phyloP scores from a whole-genome alignment of 2,113 vertebrate species.

The Rhodinocichla rosea region DNA sequence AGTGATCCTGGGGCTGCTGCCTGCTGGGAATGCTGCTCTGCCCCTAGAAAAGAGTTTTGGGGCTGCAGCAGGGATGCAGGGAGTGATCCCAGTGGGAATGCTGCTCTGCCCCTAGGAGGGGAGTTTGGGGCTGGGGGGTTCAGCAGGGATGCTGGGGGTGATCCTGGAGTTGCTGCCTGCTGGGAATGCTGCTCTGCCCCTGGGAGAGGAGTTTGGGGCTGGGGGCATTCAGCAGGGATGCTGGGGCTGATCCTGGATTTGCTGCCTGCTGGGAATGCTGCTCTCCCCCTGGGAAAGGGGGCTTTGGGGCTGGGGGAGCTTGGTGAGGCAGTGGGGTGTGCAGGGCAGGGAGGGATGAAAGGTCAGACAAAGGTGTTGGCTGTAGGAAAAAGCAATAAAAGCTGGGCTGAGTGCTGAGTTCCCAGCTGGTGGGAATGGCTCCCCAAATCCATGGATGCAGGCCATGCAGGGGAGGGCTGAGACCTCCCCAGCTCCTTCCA shows the following conservation, averaged over 20 bases:
- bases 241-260: background rate
- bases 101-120: no score
- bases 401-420: background rate
- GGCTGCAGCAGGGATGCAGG: no score
- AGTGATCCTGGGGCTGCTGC: background rate
- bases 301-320: background rate
- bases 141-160: no score
- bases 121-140: no score
- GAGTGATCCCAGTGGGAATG: no score
- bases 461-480: background rate
- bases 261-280: background rate
- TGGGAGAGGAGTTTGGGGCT: background rate
- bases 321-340: background rate
- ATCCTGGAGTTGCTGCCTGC: no score
- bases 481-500: background rate
- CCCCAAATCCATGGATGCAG: rapidly evolving
- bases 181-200: no score
- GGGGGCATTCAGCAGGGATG: no score
- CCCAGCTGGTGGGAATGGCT: background rate
- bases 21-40: background rate
- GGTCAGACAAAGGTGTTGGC: background rate
- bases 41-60: background rate
- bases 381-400: background rate
- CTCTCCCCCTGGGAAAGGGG: rapidly evolving
- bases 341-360: background rate